Evolutionary conservation across 2,113 vertebrate genomes (phyloP).

Genomic region (Colossoma macropomum): DNA sequence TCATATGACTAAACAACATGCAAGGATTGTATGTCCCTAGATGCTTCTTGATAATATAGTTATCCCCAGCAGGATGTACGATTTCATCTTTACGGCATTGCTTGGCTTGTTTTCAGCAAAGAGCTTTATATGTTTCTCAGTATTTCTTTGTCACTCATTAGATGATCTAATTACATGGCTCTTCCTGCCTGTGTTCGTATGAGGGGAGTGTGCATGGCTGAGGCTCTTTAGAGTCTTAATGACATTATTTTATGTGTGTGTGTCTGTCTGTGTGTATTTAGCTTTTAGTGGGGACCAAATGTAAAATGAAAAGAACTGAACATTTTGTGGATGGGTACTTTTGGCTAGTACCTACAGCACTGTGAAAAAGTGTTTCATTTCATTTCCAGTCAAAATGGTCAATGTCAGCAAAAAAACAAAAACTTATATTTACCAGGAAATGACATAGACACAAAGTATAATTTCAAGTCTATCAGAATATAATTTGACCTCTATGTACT

Average conservation of each 20-base stretch:
- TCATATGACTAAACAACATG: constrained; percentile 15
- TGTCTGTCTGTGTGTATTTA: background rate
- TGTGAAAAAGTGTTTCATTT: background rate
- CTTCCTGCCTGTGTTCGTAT: background rate
- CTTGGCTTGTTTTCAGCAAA: background rate
- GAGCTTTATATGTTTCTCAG: background rate
- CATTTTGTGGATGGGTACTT: too few relatives aligned
- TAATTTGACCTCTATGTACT: too few relatives aligned
- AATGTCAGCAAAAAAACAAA: too few relatives aligned
- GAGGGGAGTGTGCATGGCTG: background rate
- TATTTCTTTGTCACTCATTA: constrained; percentile 9
- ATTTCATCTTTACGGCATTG: constrained; percentile 1
- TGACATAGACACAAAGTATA: too few relatives aligned
- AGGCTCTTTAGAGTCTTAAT: background rate
- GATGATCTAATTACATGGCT: constrained; percentile 28
- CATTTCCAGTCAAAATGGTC: too few relatives aligned
- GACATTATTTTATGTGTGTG: background rate
- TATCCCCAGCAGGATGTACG: background rate
- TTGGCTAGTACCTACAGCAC: too few relatives aligned
- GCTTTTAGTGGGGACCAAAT: background rate
- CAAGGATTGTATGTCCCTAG: background rate
- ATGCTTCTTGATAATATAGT: background rate
- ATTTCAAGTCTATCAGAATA: too few relatives aligned
- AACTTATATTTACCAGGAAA: too few relatives aligned
- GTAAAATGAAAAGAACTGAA: background rate